Percentiles rank a stretch among this genome's conserved stretches.
Evolutionary conservation across 2,888 invertebrate genomes (phyloP).

Genomic region (Lochmaea capreae): DNA sequence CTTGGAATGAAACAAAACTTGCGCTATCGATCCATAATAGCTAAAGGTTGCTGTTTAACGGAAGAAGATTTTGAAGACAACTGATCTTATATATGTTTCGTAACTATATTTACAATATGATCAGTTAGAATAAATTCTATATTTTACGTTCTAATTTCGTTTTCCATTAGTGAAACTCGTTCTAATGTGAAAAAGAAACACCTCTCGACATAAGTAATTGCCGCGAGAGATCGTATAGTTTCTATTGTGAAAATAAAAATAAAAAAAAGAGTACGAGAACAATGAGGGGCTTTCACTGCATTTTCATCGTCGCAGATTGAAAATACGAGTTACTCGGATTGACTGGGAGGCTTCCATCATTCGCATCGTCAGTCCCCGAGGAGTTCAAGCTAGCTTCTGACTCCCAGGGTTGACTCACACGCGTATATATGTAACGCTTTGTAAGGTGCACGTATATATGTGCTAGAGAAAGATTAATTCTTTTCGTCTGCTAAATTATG

Average conservation of each 20-base stretch:
- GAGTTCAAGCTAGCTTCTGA: slow-evolving; percentile 52
- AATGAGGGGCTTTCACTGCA: slow-evolving; percentile 58
- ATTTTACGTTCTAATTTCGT: not conserved
- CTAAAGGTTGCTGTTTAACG: too few relatives aligned
- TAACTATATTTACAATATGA: too few relatives aligned
- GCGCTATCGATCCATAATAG: too few relatives aligned
- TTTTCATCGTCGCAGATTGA: slow-evolving; percentile 63
- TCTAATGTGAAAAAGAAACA: slow-evolving; percentile 4
- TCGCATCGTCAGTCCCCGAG: slow-evolving; percentile 60
- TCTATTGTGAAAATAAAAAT: slow-evolving; percentile 19
- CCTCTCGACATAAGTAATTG: slow-evolving; percentile 24
- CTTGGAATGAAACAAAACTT: too few relatives aligned
- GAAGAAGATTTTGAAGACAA: too few relatives aligned
- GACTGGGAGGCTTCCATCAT: slow-evolving; percentile 64
- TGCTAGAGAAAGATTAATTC: slow-evolving; percentile 42
- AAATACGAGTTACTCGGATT: slow-evolving; percentile 65
- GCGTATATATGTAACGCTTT: slow-evolving; percentile 43
- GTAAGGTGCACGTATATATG: slow-evolving; percentile 33
- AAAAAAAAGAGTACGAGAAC: slow-evolving; percentile 48
- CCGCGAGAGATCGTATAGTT: slow-evolving; percentile 12
- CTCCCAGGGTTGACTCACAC: slow-evolving; percentile 45
- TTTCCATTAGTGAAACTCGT: not conserved
- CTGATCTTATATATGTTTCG: too few relatives aligned
- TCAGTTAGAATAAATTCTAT: not conserved
- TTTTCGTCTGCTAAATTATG: slow-evolving; percentile 36